Percentiles rank a stretch among this genome's conserved stretches.
Conservation (phyloP, 53 echinoderm and acorn worm species). For the Echinarachnius parma region DNA sequence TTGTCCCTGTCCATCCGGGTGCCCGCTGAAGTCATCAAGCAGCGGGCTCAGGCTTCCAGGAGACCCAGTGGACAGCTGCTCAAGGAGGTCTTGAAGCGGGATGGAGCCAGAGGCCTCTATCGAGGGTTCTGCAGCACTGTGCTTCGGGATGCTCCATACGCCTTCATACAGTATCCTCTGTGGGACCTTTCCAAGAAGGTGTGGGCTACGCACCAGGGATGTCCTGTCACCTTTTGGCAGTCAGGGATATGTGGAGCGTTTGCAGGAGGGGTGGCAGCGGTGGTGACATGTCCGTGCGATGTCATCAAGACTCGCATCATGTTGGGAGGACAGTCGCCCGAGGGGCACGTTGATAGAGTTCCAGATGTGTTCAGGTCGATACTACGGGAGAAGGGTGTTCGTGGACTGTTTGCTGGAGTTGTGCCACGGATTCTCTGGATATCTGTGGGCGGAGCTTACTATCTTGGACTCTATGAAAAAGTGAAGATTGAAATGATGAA, state of each 20-base stretch:
- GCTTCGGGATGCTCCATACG: slow-evolving; percentile 79
- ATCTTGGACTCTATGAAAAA: slow-evolving; percentile 87
- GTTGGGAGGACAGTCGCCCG: slow-evolving; percentile 54
- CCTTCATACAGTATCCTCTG: slow-evolving; percentile 87
- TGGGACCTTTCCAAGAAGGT: slow-evolving; percentile 83
- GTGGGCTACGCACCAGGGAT: slow-evolving; percentile 65
- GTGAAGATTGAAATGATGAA: slow-evolving; percentile 48
- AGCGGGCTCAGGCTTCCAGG: slow-evolving; percentile 74
- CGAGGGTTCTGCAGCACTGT: slow-evolving; percentile 80
- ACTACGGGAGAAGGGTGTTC: slow-evolving; percentile 47
- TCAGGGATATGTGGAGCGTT: slow-evolving; percentile 78
- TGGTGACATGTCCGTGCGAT: slow-evolving; percentile 79
- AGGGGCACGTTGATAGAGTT: slow-evolving; percentile 65
- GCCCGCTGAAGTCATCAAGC: slow-evolving; percentile 93
- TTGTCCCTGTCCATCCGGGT: slow-evolving; percentile 72
- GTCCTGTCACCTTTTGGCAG: slow-evolving; percentile 77
- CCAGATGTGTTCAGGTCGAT: slow-evolving; percentile 57
- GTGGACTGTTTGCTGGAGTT: slow-evolving; percentile 84
- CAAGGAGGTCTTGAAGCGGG: slow-evolving; percentile 39
- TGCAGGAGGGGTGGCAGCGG: slow-evolving; percentile 72
- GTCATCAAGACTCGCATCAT: slow-evolving; percentile 94
- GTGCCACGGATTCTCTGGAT: slow-evolving; percentile 84
- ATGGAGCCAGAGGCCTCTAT: slow-evolving; percentile 79
- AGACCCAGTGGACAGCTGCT: slow-evolving; percentile 53
- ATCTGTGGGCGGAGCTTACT: slow-evolving; percentile 83